A percentile compares a stretch with the other conserved stretches of the same genome.
These are phyloP conservation scores for Aleadryas rufinucha DNA, from an alignment of 2,113 vertebrate genomes.

Conservation along the genomic window DNA sequence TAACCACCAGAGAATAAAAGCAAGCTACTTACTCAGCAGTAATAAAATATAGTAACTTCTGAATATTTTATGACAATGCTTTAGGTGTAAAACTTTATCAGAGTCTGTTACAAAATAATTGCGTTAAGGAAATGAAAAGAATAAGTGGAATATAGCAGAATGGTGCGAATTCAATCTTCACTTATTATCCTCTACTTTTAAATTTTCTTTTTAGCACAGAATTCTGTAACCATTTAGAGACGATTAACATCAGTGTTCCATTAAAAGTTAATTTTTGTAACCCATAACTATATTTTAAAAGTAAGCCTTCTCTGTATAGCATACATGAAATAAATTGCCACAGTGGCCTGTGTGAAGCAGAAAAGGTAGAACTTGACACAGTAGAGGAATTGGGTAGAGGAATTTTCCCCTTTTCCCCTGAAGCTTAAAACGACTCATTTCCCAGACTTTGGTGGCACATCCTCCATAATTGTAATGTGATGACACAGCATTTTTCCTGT, in stretches of 20 bases:
- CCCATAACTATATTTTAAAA: background rate
- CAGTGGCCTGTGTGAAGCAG: background rate
- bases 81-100: conserved; percentile 72
- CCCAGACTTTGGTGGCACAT: background rate
- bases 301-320: background rate
- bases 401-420: background rate
- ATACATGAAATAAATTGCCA: background rate
- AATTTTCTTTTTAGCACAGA: background rate
- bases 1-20: conserved; percentile 41
- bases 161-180: background rate
- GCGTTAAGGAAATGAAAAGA: conserved; percentile 26
- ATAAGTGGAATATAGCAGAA: background rate
- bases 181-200: background rate
- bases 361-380: background rate
- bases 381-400: background rate
- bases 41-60: conserved; percentile 68
- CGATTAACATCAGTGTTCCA: background rate
- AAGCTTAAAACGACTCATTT: background rate
- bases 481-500: background rate
- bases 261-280: conserved; percentile 1
- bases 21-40: conserved; percentile 68
- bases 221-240: background rate
- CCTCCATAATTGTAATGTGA: background rate
- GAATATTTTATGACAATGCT: conserved; percentile 73
- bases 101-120: conserved; percentile 16